Evolutionary conservation across 2,113 vertebrate genomes (phyloP).

Genomic region (Dunckerocampus dactyliophorus): DNA sequence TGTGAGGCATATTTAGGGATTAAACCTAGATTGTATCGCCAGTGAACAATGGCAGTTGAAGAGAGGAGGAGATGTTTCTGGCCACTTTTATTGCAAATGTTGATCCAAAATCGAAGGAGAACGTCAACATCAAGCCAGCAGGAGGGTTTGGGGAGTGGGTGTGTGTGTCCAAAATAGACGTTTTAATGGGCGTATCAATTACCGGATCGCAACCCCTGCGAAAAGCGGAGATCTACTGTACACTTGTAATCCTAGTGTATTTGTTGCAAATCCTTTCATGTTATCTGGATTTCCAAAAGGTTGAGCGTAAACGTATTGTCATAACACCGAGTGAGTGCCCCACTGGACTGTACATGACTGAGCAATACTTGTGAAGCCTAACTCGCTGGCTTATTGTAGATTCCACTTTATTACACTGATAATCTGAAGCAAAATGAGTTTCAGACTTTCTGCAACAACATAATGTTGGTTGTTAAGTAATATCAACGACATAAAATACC

Average conservation of each 20-base stretch:
- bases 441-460: not conserved
- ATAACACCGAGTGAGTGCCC: slow-evolving; percentile 7
- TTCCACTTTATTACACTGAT: slow-evolving; percentile 42
- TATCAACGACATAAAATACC: not conserved
- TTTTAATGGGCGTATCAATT: slow-evolving; percentile 1
- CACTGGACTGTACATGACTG: not conserved
- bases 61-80: too few relatives aligned
- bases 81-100: too few relatives aligned
- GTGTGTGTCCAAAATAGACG: too few relatives aligned
- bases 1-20: too few relatives aligned
- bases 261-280: slow-evolving; percentile 7
- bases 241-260: not conserved
- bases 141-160: too few relatives aligned
- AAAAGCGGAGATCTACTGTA: not conserved
- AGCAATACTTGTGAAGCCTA: slow-evolving; percentile 4
- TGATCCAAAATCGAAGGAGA: too few relatives aligned
- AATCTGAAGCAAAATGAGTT: slow-evolving; percentile 34
- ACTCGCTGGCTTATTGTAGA: slow-evolving; percentile 33
- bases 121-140: too few relatives aligned
- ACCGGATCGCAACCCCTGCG: slow-evolving; percentile 4
- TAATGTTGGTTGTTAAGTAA: not conserved
- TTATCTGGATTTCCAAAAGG: slow-evolving; percentile 4
- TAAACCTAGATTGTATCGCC: too few relatives aligned
- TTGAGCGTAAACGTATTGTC: not conserved
- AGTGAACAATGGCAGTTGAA: too few relatives aligned